Base-by-base conservation (phyloP, 2,797 vertebrate genomes). In the Enteromius anoplus region DNA sequence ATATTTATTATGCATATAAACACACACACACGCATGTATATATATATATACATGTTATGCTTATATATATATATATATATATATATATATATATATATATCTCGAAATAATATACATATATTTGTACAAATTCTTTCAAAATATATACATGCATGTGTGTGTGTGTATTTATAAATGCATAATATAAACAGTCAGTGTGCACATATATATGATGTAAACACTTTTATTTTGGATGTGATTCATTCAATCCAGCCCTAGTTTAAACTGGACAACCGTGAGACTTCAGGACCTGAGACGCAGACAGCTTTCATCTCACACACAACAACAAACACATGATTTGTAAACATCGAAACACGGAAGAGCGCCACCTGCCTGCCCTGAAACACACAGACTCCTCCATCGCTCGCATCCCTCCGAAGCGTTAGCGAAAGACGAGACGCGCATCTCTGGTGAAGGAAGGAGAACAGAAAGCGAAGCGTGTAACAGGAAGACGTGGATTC, bases 401-500 rank as follows among this genome's bases (percentile, higher is more conserved):
- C 26, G 26, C 60, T 15, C 29, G 5, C 12, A 15, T 29, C 60
- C 2, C n/a, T 58, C n/a, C n/a, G 4, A 8, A 32, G 26, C 0
- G 2, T 64, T 32, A 64, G 1, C 1, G 6, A 17, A 7, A 32
- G 40, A 45, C 3, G 11, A 53, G 37, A 14, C 45, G 55, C 34
- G 55, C 65, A 37, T 77, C 53, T 34, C 75, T 32, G 66, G 42
- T 11, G 34, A 32, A 80, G 49, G 45, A 65, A 34, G 68, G 42
- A 42, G n/a, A 60, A 62, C 7, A 51, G 42, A 62, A 76, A 45
- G n/a, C 87, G 90, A 87, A 62, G 76, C 8, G 37, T 72, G 45
- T 84, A 89, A 91, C 47, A 89, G 92, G 93, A 94, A 95, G 93
- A 94, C 93, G 37, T 87, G 79, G 89, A 87, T 84, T 86, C 71